Percentiles rank a stretch among this genome's conserved stretches.
Evolutionary conservation across 1,140 invertebrate genomes (phyloP).

Genomic region (Drosophila lini): DNA sequence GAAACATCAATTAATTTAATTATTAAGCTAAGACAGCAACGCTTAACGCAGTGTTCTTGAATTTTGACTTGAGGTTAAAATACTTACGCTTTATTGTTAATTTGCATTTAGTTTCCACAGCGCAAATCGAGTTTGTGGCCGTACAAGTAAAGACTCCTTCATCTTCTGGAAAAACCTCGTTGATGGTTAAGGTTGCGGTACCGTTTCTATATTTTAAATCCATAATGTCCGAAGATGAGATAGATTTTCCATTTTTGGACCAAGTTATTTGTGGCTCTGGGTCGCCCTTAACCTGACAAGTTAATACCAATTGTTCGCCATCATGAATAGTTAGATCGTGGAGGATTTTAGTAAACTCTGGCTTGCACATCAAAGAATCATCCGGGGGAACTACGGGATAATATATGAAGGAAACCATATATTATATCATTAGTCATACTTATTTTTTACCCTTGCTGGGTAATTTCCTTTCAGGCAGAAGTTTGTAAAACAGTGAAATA

Average conservation of each 20-base stretch:
- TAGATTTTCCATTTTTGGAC: constrained; percentile 91
- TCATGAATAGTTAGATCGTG: constrained; percentile 90
- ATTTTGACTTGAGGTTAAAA: not conserved
- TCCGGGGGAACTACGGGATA: constrained; percentile 89
- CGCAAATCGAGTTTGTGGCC: constrained; percentile 95
- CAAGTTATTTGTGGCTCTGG: constrained; percentile 96
- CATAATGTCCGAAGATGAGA: constrained; percentile 93
- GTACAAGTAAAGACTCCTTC: constrained; percentile 94
- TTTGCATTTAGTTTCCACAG: constrained; percentile 92
- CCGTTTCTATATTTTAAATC: constrained; percentile 96
- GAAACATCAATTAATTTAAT: not conserved
- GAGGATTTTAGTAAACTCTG: constrained; percentile 91
- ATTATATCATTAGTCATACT: not conserved
- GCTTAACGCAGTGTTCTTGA: not conserved
- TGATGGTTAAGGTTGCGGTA: constrained; percentile 93
- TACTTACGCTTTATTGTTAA: constrained; percentile 92
- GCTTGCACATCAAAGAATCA: constrained; percentile 92
- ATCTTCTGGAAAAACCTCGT: constrained; percentile 97
- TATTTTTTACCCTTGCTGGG: no score
- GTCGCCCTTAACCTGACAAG: constrained; percentile 92
- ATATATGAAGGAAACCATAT: not conserved
- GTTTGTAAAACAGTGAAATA: no score
- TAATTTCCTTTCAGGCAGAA: no score
- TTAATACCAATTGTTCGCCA: constrained; percentile 91
- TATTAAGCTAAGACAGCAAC: not conserved